Percentiles rank a stretch among this genome's conserved stretches.
phyloP scores from a whole-genome alignment of 2,888 invertebrate genomes.

The Glaucopsyche alexis region DNA sequence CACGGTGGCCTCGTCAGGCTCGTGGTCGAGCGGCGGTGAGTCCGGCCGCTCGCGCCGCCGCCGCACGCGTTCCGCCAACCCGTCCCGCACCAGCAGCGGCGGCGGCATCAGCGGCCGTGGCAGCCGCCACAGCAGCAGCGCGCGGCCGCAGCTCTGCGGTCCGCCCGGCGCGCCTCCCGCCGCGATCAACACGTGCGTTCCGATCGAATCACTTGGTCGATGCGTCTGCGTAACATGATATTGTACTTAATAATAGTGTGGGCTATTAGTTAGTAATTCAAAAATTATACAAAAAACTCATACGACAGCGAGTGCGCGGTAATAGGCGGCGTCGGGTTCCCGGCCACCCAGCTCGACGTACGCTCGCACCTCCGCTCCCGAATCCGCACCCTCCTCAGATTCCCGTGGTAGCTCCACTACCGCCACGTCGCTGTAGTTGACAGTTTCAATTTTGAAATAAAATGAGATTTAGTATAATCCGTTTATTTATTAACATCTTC shows the following conservation, averaged over 20 bases:
- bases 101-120: conserved; percentile 38
- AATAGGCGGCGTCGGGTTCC: conserved; percentile 35
- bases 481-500: background rate
- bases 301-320: conserved; percentile 32
- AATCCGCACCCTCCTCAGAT: conserved; percentile 36
- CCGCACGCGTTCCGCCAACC: conserved; percentile 40
- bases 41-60: conserved; percentile 38
- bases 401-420: background rate
- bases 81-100: conserved; percentile 39
- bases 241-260: background rate
- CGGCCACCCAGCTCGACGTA: background rate
- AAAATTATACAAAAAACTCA: background rate
- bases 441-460: background rate
- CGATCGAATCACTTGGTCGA: background rate
- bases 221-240: background rate
- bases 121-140: conserved; percentile 49
- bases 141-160: conserved; percentile 41
- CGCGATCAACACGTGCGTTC: conserved; percentile 43
- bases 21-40: conserved; percentile 32
- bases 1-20: conserved; percentile 46
- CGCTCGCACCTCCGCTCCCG: conserved; percentile 30
- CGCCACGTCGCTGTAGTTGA: conserved; percentile 13
- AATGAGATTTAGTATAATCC: background rate
- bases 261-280: background rate
- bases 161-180: conserved; percentile 41